Evolutionary conservation across 2,113 vertebrate species (phyloP).

Genomic region (Conger conger): DNA sequence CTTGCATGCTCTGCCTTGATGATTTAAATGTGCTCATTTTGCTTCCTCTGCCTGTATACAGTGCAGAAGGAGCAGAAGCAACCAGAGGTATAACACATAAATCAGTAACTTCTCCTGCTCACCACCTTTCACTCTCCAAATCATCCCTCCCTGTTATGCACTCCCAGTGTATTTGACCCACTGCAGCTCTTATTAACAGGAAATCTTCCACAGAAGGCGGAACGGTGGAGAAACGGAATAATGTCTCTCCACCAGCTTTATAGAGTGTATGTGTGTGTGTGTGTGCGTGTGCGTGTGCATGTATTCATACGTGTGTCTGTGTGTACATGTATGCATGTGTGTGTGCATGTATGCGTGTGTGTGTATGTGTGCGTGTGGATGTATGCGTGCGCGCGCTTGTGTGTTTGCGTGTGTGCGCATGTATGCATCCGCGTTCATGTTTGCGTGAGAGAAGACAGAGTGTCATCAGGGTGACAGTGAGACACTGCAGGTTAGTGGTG

Average conservation of each 20-base stretch:
- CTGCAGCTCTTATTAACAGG: background rate
- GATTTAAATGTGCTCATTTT: background rate
- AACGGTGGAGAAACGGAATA: background rate
- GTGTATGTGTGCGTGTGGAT: background rate
- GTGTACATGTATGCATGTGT: slow-evolving; percentile 13
- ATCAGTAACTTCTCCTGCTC: background rate
- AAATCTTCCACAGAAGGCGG: background rate
- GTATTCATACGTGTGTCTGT: background rate
- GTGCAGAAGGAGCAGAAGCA: background rate
- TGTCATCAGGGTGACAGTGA: background rate
- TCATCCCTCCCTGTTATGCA: background rate
- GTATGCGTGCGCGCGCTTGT: background rate
- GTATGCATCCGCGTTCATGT: background rate
- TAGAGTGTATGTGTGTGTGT: background rate
- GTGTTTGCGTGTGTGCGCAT: slow-evolving; percentile 9
- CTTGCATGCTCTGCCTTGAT: slow-evolving; percentile 1
- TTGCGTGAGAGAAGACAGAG: background rate
- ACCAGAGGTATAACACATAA: background rate
- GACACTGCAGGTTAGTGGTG: background rate
- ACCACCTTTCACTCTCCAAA: background rate
- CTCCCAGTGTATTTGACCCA: background rate
- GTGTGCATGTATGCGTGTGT: background rate
- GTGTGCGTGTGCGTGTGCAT: background rate
- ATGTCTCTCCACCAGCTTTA: background rate
- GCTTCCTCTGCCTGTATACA: background rate